Evolutionary conservation across 1,140 invertebrate species (phyloP).

Genomic region (Eumaeus atala): DNA sequence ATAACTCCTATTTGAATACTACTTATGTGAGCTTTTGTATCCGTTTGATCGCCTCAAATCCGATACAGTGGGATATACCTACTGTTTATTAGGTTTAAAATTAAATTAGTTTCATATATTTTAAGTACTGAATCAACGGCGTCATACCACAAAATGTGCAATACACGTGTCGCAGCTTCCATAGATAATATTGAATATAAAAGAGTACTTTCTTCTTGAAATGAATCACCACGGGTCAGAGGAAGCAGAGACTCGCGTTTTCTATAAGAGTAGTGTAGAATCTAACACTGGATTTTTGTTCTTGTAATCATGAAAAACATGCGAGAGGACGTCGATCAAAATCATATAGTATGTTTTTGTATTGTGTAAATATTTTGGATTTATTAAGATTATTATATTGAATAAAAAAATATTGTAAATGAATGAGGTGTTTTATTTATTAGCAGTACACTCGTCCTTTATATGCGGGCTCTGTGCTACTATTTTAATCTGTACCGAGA

Average conservation of each 20-base stretch:
- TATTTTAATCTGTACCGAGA: too few species aligned
- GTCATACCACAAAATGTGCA: constrained; percentile 24
- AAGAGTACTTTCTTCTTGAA: background rate
- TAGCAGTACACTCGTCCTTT: background rate
- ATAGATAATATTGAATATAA: background rate
- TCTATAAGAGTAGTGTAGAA: constrained; percentile 27
- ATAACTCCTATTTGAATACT: background rate
- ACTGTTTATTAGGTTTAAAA: constrained; percentile 3
- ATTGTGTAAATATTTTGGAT: constrained; percentile 74
- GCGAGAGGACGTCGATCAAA: constrained; percentile 50
- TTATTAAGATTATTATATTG: constrained; percentile 75
- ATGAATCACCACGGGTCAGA: background rate
- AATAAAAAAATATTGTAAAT: constrained; percentile 74
- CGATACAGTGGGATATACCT: constrained; percentile 1
- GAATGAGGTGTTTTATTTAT: constrained; percentile 40
- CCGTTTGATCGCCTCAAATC: background rate
- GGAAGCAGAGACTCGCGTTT: constrained; percentile 12
- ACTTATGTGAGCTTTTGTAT: background rate
- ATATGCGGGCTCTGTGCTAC: too few species aligned
- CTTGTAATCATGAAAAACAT: constrained; percentile 30
- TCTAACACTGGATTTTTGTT: constrained; percentile 29
- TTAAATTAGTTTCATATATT: background rate
- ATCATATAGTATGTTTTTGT: constrained; percentile 71
- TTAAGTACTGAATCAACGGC: constrained; percentile 5
- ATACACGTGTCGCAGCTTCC: constrained; percentile 19